Percentiles rank a stretch among this genome's conserved stretches.
These are phyloP conservation scores for Pachyramphus minor DNA, from an alignment of 2,113 vertebrate genomes.

Conservation along the genomic window DNA sequence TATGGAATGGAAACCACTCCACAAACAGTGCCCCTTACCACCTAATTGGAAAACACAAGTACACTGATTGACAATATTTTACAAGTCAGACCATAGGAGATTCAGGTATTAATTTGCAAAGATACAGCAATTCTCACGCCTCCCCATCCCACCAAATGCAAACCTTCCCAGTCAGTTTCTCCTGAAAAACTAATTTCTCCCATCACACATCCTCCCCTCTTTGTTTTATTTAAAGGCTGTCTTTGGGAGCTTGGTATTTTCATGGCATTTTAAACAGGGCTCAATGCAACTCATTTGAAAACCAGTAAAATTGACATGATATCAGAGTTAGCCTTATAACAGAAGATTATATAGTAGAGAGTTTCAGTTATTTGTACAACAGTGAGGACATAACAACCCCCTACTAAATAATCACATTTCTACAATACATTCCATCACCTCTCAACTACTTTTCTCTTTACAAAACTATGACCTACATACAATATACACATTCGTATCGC, in stretches of 20 bases:
- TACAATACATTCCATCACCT: conserved; percentile 74
- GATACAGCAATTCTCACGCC: conserved; percentile 39
- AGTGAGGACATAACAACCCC: conserved; percentile 70
- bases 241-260: conserved; percentile 70
- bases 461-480: conserved; percentile 69
- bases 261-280: conserved; percentile 68
- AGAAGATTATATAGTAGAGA: conserved; percentile 69
- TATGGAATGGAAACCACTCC: not conserved
- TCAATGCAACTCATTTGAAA: conserved; percentile 55
- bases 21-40: not conserved
- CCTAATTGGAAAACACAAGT: conserved; percentile 40
- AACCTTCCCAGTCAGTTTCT: conserved; percentile 9
- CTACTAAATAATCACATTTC: conserved; percentile 74
- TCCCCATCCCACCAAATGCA: conserved; percentile 21
- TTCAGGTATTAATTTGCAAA: conserved; percentile 26
- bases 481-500: conserved; percentile 74
- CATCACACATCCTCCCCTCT: not conserved
- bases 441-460: conserved; percentile 70
- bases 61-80: conserved; percentile 35
- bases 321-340: conserved; percentile 80
- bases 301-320: conserved; percentile 70
- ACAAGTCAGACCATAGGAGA: conserved; percentile 32
- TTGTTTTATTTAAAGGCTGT: conserved; percentile 63
- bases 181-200: not conserved
- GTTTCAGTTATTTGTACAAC: conserved; percentile 71